Conservation (phyloP, 2,797 vertebrate genomes). For the Schizopygopsis pylzovi region DNA sequence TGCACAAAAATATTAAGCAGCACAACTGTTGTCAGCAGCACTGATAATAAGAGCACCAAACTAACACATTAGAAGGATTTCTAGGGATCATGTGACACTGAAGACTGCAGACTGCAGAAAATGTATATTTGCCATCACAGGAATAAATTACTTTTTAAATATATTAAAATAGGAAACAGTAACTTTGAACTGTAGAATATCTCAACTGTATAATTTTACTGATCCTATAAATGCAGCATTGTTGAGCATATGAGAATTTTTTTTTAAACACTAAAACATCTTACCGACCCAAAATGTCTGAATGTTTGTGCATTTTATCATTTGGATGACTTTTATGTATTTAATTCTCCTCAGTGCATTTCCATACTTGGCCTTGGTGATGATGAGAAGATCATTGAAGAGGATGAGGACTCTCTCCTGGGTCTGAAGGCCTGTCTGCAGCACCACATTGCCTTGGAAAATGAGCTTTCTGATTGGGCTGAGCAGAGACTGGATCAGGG, state of each 20-base stretch:
- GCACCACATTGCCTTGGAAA: constrained; percentile 84
- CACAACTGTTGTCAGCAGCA: background rate
- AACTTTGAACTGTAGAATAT: background rate
- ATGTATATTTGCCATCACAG: background rate
- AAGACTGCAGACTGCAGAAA: background rate
- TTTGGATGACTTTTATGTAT: background rate
- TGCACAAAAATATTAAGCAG: background rate
- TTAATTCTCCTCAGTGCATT: background rate
- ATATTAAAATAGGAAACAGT: background rate
- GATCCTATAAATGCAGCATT: background rate
- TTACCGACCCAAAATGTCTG: background rate
- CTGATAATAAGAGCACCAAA: background rate
- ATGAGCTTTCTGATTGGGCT: constrained; percentile 81
- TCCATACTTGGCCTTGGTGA: constrained; percentile 93
- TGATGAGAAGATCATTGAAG: constrained; percentile 88
- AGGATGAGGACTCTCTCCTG: constrained; percentile 94
- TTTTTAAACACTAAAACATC: background rate
- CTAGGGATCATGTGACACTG: background rate
- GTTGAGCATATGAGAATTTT: background rate
- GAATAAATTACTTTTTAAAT: background rate
- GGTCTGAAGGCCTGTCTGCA: constrained; percentile 90
- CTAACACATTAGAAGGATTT: background rate
- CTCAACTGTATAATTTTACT: background rate
- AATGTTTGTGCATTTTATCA: background rate
- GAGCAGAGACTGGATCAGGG: constrained; percentile 88